Percentiles rank a stretch among this genome's conserved stretches.
phyloP scores from a whole-genome alignment of 2,797 vertebrate species.

The Microcaecilia unicolor region DNA sequence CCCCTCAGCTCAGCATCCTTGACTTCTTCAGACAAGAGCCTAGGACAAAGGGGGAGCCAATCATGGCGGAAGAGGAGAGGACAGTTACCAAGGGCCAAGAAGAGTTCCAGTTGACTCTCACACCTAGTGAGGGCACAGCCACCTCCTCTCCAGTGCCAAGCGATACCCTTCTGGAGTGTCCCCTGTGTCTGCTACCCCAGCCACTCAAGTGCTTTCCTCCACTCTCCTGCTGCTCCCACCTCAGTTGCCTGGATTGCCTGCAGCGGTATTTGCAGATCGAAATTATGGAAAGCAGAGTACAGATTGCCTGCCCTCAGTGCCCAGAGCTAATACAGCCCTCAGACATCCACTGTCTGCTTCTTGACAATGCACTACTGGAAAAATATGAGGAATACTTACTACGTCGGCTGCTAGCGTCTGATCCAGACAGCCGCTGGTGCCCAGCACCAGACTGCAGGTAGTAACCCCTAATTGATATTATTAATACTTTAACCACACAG shows the following conservation, averaged over 20 bases:
- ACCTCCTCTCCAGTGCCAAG: constrained; percentile 60
- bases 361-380: constrained; percentile 60
- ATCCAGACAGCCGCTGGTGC: constrained; percentile 76
- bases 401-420: constrained; percentile 64
- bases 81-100: constrained; percentile 34
- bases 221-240: constrained; percentile 65
- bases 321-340: constrained; percentile 48
- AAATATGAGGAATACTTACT: constrained; percentile 76
- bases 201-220: constrained; percentile 63
- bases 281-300: constrained; percentile 68
- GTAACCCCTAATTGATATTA: rapidly evolving
- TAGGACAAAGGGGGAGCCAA: constrained; percentile 35
- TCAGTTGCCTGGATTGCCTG: constrained; percentile 65
- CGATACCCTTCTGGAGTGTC: constrained; percentile 64
- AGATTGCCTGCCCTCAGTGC: constrained; percentile 72
- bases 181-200: constrained; percentile 76
- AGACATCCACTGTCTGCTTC: constrained; percentile 63
- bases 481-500: not conserved
- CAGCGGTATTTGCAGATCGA: constrained; percentile 70
- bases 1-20: constrained; percentile 57
- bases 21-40: constrained; percentile 65
- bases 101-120: constrained; percentile 47
- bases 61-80: rapidly evolving
- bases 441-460: constrained; percentile 79
- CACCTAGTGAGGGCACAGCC: constrained; percentile 44